Evolutionary conservation across 2,113 vertebrate species (phyloP).

Genomic region (Salvelinus alpinus): DNA sequence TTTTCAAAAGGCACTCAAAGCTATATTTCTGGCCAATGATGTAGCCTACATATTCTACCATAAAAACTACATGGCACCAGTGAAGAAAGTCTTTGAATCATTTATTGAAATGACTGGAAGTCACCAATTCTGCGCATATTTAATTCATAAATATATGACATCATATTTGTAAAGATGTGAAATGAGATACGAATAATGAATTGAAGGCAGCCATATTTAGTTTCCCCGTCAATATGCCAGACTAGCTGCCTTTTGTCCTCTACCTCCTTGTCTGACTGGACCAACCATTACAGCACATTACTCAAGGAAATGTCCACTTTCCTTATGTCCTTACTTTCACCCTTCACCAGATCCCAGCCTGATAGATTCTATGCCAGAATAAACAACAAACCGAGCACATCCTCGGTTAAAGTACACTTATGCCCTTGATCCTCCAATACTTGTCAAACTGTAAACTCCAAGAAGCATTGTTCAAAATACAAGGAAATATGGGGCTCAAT

Average conservation of each 20-base stretch:
- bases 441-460: neutral
- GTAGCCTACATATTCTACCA: too few species aligned
- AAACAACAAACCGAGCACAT: neutral
- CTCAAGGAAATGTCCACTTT: neutral
- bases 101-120: neutral
- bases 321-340: neutral
- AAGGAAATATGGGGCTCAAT: neutral
- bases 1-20: too few species aligned
- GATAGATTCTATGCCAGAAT: neutral
- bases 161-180: neutral
- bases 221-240: too few species aligned
- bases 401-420: neutral
- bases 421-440: too few species aligned
- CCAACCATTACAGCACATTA: neutral
- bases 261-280: neutral
- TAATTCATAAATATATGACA: conserved; percentile 1
- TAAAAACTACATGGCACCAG: neutral
- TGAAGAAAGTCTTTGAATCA: neutral
- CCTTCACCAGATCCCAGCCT: neutral
- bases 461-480: neutral
- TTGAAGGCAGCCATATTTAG: too few species aligned
- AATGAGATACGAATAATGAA: too few species aligned
- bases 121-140: neutral
- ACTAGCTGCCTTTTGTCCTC: neutral
- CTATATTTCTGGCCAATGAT: too few species aligned